Evolutionary conservation across 2,113 vertebrate species (phyloP).

Genomic region (Turdus rufiventris): DNA sequence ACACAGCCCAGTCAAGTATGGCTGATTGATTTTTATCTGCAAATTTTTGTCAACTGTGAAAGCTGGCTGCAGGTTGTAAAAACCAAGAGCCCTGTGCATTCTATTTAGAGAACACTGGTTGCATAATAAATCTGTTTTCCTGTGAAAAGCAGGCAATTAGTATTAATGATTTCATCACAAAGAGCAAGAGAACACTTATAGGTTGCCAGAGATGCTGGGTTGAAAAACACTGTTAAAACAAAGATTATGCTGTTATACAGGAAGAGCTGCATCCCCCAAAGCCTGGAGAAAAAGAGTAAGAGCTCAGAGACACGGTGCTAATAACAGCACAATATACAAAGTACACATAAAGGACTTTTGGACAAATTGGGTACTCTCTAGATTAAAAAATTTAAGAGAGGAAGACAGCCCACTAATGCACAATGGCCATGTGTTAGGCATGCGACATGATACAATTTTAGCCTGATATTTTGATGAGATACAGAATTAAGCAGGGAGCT

Average conservation of each 20-base stretch:
- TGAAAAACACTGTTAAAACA: neutral
- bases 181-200: neutral
- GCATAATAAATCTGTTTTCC: slow-evolving; percentile 53
- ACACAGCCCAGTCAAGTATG: slow-evolving; percentile 45
- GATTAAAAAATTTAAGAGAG: neutral
- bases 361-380: neutral
- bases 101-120: slow-evolving; percentile 50
- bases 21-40: slow-evolving; percentile 73
- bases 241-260: neutral
- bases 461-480: neutral
- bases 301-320: neutral
- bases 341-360: neutral
- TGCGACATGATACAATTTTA: accelerated
- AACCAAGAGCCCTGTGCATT: slow-evolving; percentile 51
- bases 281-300: neutral
- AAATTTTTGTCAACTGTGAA: slow-evolving; percentile 68
- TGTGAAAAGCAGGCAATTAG: slow-evolving; percentile 61
- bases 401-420: neutral
- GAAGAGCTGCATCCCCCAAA: neutral
- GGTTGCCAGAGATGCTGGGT: neutral
- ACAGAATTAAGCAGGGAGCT: neutral
- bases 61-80: slow-evolving; percentile 50
- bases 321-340: neutral
- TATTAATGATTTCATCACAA: slow-evolving; percentile 46
- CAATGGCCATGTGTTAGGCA: neutral